Base-by-base conservation (phyloP, 2,797 vertebrate genomes). In the Periparus ater region DNA sequence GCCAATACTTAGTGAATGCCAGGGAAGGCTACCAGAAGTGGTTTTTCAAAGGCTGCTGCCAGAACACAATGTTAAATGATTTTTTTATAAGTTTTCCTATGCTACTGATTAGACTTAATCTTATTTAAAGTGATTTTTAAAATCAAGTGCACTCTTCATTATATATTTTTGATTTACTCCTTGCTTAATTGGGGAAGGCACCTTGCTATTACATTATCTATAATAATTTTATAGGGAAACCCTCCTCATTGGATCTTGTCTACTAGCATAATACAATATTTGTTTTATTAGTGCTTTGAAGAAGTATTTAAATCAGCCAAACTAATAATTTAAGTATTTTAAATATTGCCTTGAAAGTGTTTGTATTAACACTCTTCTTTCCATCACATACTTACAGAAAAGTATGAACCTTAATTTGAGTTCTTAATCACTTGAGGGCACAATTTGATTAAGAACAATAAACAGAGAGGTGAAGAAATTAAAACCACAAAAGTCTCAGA, bases 371-470 rank as follows among this genome's bases (percentile, higher is more conserved):
- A 45, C 87, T 62, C 78, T 84, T 93, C 54, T 72, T n/a, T 34
- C 82, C 40, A 58, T 48, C 85, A 91, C 51, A 75, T 53, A 53
- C 58, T 91, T 75, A 48, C 57, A 91, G 67, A 85, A 85, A 95
- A 93, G 61, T 34, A 77, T 34, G 92, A 95, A 81, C n/a, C 75
- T 94, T 94, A 74, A 92, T 93, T 85, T 85, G 89, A 88, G 79
- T 83, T 92, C 68, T 94, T 92, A 93, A 96, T 96, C 95, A 96
- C 91, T 94, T 96, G 89, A 95, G 85, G 73, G 92, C 89, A 95
- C 73, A 91, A 88, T 94, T 94, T 95, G 89, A 94, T 96, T 93
- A 93, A 93, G 94, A 93, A 89, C 87, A 96, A 96, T 81, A 93
- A 95, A 93, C 82, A 92, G 76, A 91, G 89, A 96, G 58, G 85